phyloP scores from a whole-genome alignment of 2,113 vertebrate species.

The Tenebrosternarchus preto region DNA sequence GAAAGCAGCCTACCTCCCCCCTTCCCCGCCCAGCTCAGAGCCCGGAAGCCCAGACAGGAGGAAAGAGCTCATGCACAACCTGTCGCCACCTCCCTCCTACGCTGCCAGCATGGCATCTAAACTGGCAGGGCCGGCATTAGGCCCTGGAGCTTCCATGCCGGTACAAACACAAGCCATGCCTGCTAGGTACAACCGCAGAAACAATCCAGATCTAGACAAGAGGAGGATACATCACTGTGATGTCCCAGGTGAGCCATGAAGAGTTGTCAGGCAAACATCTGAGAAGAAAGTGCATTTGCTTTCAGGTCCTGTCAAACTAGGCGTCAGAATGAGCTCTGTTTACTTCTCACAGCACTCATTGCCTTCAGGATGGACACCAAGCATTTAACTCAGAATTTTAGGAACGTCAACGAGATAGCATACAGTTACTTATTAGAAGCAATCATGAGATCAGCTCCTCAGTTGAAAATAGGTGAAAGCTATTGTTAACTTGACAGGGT shows the following conservation, averaged over 20 bases:
- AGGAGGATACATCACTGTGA: slow-evolving; percentile 95
- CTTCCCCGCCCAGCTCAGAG: slow-evolving; percentile 92
- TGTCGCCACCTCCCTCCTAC: slow-evolving; percentile 91
- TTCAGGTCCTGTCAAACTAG: not conserved
- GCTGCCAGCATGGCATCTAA: slow-evolving; percentile 93
- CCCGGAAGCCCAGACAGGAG: slow-evolving; percentile 90
- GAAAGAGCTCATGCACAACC: slow-evolving; percentile 87
- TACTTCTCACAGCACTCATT: not conserved
- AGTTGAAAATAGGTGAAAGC: too few relatives aligned
- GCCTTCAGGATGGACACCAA: not conserved
- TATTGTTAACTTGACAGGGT: too few relatives aligned
- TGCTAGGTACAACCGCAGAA: slow-evolving; percentile 86
- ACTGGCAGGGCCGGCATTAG: slow-evolving; percentile 79
- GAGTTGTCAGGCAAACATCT: slow-evolving; percentile 5
- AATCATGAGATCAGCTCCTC: too few relatives aligned
- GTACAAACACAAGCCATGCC: slow-evolving; percentile 76
- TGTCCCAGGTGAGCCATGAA: slow-evolving; percentile 80
- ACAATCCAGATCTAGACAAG: slow-evolving; percentile 94
- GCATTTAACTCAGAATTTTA: not conserved
- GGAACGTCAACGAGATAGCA: not conserved
- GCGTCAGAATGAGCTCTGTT: not conserved
- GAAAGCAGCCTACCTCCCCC: slow-evolving; percentile 86
- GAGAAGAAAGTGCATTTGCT: not conserved
- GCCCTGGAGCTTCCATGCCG: slow-evolving; percentile 76
- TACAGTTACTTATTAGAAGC: not conserved